phyloP scores from a whole-genome alignment of 1,140 invertebrate genomes.

The Formica selysi region DNA sequence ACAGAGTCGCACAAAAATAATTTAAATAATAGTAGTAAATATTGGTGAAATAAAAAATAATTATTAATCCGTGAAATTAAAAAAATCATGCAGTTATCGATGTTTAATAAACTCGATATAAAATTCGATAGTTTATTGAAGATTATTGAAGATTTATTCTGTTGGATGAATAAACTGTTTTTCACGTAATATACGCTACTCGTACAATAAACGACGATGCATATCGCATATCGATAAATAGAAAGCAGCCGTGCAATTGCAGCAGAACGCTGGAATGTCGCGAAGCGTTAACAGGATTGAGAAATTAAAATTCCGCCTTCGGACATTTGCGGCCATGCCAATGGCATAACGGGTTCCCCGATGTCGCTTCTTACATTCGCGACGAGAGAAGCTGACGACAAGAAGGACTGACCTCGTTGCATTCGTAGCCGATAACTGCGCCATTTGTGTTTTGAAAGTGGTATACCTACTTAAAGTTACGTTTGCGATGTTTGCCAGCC shows the following conservation, averaged over 20 bases:
- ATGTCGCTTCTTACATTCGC: constrained; percentile 35
- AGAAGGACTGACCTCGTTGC: constrained; percentile 66
- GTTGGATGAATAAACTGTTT: neutral
- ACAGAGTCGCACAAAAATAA: neutral
- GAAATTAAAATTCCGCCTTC: constrained; percentile 74
- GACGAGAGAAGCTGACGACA: constrained; percentile 29
- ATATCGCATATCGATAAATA: neutral
- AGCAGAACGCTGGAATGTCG: constrained; percentile 55
- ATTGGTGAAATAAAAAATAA: neutral
- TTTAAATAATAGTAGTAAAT: neutral
- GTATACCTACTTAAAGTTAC: constrained; percentile 25
- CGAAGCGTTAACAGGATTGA: constrained; percentile 71
- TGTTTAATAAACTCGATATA: neutral
- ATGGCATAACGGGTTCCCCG: constrained; percentile 66
- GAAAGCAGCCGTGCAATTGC: neutral
- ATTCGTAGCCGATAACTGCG: constrained; percentile 31
- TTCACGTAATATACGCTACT: neutral
- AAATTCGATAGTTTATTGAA: neutral
- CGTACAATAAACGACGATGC: too few species aligned
- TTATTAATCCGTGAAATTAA: neutral
- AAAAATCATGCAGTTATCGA: neutral
- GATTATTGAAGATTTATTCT: neutral
- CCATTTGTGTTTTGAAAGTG: constrained; percentile 56
- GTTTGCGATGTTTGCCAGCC: neutral
- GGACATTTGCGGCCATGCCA: constrained; percentile 60